Evolutionary conservation across 2,888 invertebrate species (phyloP).

Genomic region (Stenotaenia linearis): DNA sequence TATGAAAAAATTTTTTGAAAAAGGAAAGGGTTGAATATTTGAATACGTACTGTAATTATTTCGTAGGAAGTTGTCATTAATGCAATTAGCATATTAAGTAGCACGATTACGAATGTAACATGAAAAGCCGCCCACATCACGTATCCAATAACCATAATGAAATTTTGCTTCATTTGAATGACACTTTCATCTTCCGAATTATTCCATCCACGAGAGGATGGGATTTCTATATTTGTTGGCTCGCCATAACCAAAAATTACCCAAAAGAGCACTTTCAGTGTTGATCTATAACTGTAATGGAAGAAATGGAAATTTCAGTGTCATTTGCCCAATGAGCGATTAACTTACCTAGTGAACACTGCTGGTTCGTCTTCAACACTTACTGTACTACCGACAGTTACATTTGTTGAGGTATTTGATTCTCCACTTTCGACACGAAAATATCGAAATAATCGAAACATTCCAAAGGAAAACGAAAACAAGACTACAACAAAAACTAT

Average conservation of each 20-base stretch:
- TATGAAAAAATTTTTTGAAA: background rate
- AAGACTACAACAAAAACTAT: conserved; percentile 58
- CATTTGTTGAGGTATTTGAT: conserved; percentile 43
- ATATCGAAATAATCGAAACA: conserved; percentile 60
- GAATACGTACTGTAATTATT: conserved; percentile 51
- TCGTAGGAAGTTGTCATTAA: conserved; percentile 69
- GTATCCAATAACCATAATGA: conserved; percentile 61
- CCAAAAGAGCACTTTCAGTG: conserved; percentile 64
- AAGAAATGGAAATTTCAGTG: background rate
- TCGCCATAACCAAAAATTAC: conserved; percentile 62
- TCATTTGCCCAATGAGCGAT: too few species aligned
- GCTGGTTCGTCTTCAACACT: conserved; percentile 55
- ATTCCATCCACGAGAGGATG: background rate
- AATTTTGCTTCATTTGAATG: conserved; percentile 45
- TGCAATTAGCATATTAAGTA: conserved; percentile 69
- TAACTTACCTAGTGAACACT: conserved; percentile 49
- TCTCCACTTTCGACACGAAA: conserved; percentile 53
- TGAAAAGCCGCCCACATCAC: conserved; percentile 57
- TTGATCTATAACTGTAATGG: conserved; percentile 51
- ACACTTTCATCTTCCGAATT: background rate
- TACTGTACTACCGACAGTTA: conserved; percentile 52
- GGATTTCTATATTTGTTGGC: conserved; percentile 44
- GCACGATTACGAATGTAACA: conserved; percentile 64
- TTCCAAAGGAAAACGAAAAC: conserved; percentile 57
- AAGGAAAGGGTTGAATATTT: too few species aligned